Conservation (phyloP, 1,140 invertebrate species). For the Liolophura sinensis region DNA sequence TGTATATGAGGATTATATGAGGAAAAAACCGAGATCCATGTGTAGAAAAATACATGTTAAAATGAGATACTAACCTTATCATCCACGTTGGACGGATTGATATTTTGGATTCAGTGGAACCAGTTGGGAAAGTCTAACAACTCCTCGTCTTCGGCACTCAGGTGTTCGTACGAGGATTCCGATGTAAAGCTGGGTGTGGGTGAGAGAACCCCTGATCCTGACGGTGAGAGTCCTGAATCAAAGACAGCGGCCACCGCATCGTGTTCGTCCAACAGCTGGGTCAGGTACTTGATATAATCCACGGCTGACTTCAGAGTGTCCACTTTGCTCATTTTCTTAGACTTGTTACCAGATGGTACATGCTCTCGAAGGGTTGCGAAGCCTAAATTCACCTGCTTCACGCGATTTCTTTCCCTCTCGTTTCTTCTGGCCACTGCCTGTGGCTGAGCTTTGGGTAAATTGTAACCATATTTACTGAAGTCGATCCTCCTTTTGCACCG, state of each 20-base stretch:
- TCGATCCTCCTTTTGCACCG: conserved; percentile 50
- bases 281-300: conserved; percentile 87
- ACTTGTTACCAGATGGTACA: conserved; percentile 63
- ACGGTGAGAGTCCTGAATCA: neutral
- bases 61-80: neutral
- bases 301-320: conserved; percentile 91
- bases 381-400: conserved; percentile 87
- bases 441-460: conserved; percentile 61
- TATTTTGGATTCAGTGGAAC: conserved; percentile 7
- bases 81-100: neutral
- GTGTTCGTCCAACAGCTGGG: conserved; percentile 71
- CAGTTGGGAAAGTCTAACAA: conserved; percentile 21
- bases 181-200: neutral
- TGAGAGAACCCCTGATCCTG: neutral
- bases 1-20: neutral
- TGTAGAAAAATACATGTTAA: neutral
- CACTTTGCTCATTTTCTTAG: conserved; percentile 71
- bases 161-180: neutral
- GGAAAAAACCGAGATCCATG: conserved; percentile 3
- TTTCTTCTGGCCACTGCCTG: conserved; percentile 89
- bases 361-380: conserved; percentile 55
- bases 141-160: conserved; percentile 14
- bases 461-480: conserved; percentile 40
- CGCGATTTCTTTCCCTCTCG: conserved; percentile 89
- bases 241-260: conserved; percentile 2